These are phyloP conservation scores for Pegoplata infirma DNA, from an alignment of 2,888 invertebrate species.

Conservation along the genomic window DNA sequence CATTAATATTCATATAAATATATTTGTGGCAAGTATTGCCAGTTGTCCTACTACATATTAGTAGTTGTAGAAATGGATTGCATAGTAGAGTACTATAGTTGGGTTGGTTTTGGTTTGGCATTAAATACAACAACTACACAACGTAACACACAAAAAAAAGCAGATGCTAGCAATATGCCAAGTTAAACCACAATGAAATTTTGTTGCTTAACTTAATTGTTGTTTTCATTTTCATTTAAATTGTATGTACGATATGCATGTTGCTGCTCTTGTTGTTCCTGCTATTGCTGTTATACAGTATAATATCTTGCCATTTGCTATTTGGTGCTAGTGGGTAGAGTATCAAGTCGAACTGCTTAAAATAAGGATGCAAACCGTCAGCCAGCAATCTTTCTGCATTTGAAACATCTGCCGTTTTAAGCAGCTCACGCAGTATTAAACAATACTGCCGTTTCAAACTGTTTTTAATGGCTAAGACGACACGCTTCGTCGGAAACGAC, in stretches of 20 bases:
- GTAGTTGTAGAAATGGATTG: background rate
- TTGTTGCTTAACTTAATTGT: conserved; percentile 47
- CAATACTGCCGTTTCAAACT: too few species aligned
- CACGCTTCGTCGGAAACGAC: too few species aligned
- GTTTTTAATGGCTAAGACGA: too few species aligned
- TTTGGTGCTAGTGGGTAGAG: conserved; percentile 13
- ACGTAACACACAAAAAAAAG: too few species aligned
- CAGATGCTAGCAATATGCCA: conserved; percentile 44
- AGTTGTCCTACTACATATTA: background rate
- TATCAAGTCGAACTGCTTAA: too few species aligned
- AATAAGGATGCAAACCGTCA: too few species aligned
- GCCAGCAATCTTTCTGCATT: too few species aligned
- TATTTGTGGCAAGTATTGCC: background rate
- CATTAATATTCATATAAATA: too few species aligned
- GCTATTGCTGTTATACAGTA: conserved; percentile 6
- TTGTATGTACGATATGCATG: conserved; percentile 1
- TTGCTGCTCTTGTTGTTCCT: background rate
- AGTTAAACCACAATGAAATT: conserved; percentile 49
- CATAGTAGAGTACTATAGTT: background rate
- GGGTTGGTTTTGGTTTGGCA: conserved; percentile 5
- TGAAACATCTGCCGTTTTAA: too few species aligned
- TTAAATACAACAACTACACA: conserved; percentile 2
- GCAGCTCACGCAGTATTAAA: too few species aligned
- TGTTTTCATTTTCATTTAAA: conserved; percentile 46
- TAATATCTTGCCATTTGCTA: conserved; percentile 14